Conservation (phyloP, 2,888 invertebrate species). For the Meloe dianella region DNA sequence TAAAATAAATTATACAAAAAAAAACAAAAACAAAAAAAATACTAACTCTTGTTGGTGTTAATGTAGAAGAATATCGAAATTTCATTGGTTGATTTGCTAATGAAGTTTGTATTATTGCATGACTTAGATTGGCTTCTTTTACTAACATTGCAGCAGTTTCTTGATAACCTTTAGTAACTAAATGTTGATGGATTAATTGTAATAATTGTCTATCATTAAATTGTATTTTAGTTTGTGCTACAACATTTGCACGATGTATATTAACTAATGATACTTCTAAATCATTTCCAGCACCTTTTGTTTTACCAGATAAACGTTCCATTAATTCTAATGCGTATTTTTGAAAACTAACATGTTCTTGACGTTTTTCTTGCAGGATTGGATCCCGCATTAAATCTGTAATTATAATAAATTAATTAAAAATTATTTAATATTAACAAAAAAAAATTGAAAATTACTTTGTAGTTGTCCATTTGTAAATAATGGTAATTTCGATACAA, state of each 20-base stretch:
- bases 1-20: not conserved
- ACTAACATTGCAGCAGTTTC: slow-evolving; percentile 77
- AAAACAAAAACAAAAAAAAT: slow-evolving; percentile 11
- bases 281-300: slow-evolving; percentile 78
- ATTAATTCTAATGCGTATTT: slow-evolving; percentile 90
- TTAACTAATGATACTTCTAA: slow-evolving; percentile 87
- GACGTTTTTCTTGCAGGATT: slow-evolving; percentile 93
- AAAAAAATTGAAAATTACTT: slow-evolving; percentile 59
- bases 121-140: slow-evolving; percentile 76
- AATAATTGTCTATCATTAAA: slow-evolving; percentile 93
- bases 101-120: slow-evolving; percentile 59
- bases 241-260: slow-evolving; percentile 82
- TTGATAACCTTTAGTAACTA: slow-evolving; percentile 74
- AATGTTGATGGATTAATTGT: slow-evolving; percentile 89
- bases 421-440: not conserved
- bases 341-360: slow-evolving; percentile 95
- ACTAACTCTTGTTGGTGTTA: slow-evolving; percentile 62
- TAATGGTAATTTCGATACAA: slow-evolving; percentile 92
- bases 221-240: slow-evolving; percentile 93
- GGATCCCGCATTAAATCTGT: slow-evolving; percentile 94
- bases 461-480: slow-evolving; percentile 94
- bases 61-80: slow-evolving; percentile 60
- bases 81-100: slow-evolving; percentile 55
- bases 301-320: slow-evolving; percentile 89
- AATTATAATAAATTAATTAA: slow-evolving; percentile 15